Evolutionary conservation across 2,888 invertebrate species (phyloP), one percentile per base, ranked within the genome.

Genomic region (Drosophila helvetica): DNA sequence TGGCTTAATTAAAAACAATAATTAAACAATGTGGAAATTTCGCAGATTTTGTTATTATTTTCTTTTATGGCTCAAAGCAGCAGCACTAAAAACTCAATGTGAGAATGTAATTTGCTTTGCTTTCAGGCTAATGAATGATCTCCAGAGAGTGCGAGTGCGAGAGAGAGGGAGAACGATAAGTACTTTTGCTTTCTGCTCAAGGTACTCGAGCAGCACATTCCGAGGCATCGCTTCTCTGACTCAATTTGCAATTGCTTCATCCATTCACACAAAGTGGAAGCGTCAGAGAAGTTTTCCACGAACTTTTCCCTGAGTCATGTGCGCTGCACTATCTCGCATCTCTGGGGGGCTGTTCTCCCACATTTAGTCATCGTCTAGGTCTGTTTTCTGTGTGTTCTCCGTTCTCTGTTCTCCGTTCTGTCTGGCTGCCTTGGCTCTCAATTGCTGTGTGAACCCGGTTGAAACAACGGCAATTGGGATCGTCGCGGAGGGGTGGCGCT

Each of bases 391-490:
- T 30, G 10, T 38, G 2, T 38, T 38, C 15, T 6, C 15, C 10
- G 10, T 33, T 22, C 18, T 52, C 66, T 74, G 73, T 72, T 69
- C 12, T 33, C 3, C 4, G 19, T n/a, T 52, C 66, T 77, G 75
- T 74, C 65, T 4, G 10, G 70, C 52, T 53, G 52, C 42, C 52
- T 47, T 55, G 42, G 67, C 55, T 64, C 52, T 65, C 71, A 84
- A 89, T 81, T 84, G 74, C 70, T 89, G 74, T 89, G 86, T 68
- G 89, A 89, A 79, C 73, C 72, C 63, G 71, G 58, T 54, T 56
- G 66, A 51, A 60, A 62, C 48, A 52, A 47, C 73, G 56, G 66
- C 73, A 81, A 70, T 77, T 84, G 75, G 53, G 2, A 1, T 12
- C 27, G 2, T 5, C 22, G 5, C 1, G 70, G 69, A 57, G 67